Conservation (phyloP, 2,113 vertebrate species). For the Tetrao urogallus region DNA sequence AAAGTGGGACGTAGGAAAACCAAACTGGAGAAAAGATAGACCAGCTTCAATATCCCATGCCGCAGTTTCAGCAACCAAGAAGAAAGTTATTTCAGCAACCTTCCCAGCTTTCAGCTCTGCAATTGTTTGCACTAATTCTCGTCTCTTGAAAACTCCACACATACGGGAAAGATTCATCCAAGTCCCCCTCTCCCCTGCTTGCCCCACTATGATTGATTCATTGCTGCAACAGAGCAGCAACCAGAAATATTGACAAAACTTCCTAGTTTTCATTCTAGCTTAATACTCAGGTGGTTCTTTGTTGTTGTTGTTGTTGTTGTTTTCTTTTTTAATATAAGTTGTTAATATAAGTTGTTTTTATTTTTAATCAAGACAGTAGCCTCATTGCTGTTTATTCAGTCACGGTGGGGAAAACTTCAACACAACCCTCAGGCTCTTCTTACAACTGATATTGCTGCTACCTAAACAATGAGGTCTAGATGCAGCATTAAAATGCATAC, state of each 20-base stretch:
- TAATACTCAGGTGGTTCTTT: not conserved
- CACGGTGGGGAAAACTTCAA: not conserved
- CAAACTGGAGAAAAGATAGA: not conserved
- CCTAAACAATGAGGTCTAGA: not conserved
- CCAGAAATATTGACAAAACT: not conserved
- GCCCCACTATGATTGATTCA: not conserved
- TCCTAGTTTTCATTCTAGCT: not conserved
- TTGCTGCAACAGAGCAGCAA: not conserved
- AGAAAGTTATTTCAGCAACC: not conserved
- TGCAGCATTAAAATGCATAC: not conserved
- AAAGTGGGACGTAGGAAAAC: not conserved
- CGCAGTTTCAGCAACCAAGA: not conserved
- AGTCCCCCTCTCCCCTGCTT: accelerated
- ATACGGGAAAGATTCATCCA: not conserved
- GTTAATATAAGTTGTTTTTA: not conserved
- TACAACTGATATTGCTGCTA: no score
- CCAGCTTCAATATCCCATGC: not conserved
- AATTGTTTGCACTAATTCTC: not conserved
- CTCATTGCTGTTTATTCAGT: not conserved
- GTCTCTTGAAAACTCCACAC: no score
- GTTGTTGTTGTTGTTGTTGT: not conserved
- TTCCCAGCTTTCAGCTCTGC: not conserved
- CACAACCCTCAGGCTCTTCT: not conserved
- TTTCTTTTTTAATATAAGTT: not conserved
- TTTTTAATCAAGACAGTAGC: not conserved